Conservation (phyloP, 1,140 invertebrate genomes). For the Hypsibius dujardini region DNA sequence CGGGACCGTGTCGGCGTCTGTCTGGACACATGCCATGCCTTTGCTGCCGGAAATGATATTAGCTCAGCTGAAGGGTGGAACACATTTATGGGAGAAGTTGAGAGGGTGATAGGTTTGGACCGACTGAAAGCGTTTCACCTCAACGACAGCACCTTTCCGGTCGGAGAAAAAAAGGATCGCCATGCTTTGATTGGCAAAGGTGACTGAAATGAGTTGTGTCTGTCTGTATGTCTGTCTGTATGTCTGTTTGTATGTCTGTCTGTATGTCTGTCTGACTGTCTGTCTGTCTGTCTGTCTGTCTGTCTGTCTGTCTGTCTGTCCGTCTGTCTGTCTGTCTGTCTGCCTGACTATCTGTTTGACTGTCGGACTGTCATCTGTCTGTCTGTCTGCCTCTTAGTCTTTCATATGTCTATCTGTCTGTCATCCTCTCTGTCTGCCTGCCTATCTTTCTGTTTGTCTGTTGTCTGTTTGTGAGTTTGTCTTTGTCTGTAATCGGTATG, state of each 20-base stretch:
- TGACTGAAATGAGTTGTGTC: not conserved
- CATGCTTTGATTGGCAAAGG: constrained; percentile 40
- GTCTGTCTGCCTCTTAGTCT: no score
- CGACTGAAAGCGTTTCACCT: constrained; percentile 39
- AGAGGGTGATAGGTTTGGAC: constrained; percentile 35
- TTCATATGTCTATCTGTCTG: no score
- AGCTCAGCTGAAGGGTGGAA: constrained; percentile 33
- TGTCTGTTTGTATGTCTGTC: not conserved
- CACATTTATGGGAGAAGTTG: constrained; percentile 36
- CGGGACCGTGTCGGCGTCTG: constrained; percentile 39
- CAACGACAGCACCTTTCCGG: constrained; percentile 36
- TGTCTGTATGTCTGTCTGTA: not conserved
- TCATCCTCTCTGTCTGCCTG: no score
- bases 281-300: no score
- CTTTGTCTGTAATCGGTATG: no score
- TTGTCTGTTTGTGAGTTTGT: no score
- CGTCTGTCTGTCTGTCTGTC: no score
- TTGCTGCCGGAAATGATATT: constrained; percentile 38
- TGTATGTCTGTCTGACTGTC: no score
- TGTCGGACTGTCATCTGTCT: no score
- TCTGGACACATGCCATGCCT: constrained; percentile 41
- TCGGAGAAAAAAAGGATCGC: constrained; percentile 34
- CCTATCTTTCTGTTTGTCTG: no score
- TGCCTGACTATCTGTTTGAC: no score
- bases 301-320: no score